Evolutionary conservation across 2,888 invertebrate genomes (phyloP), one percentile per base, ranked within the genome.

Genomic region (Anticlea derivata): DNA sequence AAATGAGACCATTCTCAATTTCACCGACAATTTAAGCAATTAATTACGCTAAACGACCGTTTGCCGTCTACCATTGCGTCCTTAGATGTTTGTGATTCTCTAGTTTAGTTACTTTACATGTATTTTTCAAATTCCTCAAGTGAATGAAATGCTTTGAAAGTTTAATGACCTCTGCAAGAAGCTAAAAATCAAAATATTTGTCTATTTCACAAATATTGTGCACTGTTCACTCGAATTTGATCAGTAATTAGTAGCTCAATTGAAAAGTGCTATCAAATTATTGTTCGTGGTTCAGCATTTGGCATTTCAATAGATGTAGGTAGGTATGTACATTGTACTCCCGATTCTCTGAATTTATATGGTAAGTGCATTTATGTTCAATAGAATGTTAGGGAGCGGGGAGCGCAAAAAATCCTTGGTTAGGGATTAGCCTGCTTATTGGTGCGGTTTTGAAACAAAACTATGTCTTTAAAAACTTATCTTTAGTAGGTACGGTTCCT

Each of bases 11-110:
- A 26, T 49, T 44, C 43, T 50, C 50, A 50, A 44, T 50, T 50
- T 44, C 43, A 38, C 31, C 43, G 31, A 50, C 50, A 44, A 37
- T 50, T 44, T 50, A 38, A 33, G 37, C 43, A 43, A 43, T 49
- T 49, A 49, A 49, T 49, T 37, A 49, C 31, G 24, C 11, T 44
- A 44, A 44, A 38, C 38, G 43, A 38, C 43, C 43, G 37, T 49
- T 43, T 49, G 49, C 43, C 49, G 49, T 43, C 49, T 49, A 41
- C 49, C 6, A 30, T 48, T 41, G 37, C 37, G 37, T 35, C 26
- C 46, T 47, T 33, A 26, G 31, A 26, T 50, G 38, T 27, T 50
- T 24, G 23, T 43, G 30, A 31, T 35, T 35, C 23, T 49, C 23
- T 31, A 38, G 20, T 43, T 31, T 24, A 17, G 33, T 43, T 33